Evolutionary conservation across 2,113 vertebrate species (phyloP), one percentile per base, ranked within the genome.

Genomic region (Eublepharis macularius): DNA sequence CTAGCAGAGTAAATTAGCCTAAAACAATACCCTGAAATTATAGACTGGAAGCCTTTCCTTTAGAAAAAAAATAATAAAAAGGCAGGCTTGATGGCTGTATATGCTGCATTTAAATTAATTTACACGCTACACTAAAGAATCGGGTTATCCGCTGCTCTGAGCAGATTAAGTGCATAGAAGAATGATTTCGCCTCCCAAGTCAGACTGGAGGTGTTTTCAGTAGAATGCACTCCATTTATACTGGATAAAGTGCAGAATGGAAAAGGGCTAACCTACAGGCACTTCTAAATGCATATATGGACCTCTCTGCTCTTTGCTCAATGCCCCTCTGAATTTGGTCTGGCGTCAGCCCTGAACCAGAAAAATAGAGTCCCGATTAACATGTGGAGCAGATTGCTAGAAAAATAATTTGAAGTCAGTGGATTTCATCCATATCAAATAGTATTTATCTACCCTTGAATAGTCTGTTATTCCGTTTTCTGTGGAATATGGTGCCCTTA

Each of bases 201-300:
- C 63, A 84, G 70, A 68, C 29, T 0, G 0, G 76, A 80, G 63
- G 70, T 66, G 81, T 92, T 90, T 94, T 91, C 85, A 86, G 85
- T 85, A 90, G 72, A 87, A 68, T 86, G 90, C 89, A 74, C 70
- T 89, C 80, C 84, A 57, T 84, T 68, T 83, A 88, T 92, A 81
- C 69, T 87, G 88, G 90, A 78, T 65, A 81, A 1, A 2, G 78
- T 74, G 74, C 66, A 51, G 87, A 91, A 94, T 92, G 91, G 60
- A 91, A 83, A 93, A 91, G 43, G 76, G 81, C 51, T 57, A 78
- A 47, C 88, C 87, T 90, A 90, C 82, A 93, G 88, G 91, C 90
- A 82, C 90, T 82, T 86, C 88, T 87, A 83, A 88, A 89, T 73
- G 24, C 8, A 26, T 86, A 81, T 86, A 81, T 74, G 43, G 66